A percentile compares a stretch with the other conserved stretches of the same genome.
Evolutionary conservation across 2,888 invertebrate species (phyloP).

Genomic region (Oligia fasciuncula): DNA sequence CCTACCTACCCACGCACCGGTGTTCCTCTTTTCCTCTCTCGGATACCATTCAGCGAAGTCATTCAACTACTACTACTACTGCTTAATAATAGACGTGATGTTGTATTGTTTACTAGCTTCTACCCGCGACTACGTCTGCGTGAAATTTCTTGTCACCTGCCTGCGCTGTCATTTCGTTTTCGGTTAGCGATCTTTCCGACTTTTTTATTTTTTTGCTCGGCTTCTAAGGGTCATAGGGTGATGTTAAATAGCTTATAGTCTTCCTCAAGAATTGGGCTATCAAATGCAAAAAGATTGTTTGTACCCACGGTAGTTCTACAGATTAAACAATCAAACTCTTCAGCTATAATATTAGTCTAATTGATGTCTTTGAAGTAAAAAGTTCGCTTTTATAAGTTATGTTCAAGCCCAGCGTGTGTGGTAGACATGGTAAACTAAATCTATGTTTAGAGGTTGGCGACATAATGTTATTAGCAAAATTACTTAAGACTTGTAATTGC

Average conservation of each 20-base stretch:
- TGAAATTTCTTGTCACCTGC: no score
- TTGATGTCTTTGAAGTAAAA: neutral
- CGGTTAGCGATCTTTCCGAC: neutral
- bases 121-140: neutral
- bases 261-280: neutral
- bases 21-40: no score
- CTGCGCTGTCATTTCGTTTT: neutral
- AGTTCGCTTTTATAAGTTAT: neutral
- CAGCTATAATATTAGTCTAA: neutral
- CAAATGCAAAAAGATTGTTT: neutral
- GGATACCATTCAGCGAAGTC: no score
- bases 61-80: no score
- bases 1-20: no score
- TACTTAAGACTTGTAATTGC: slow-evolving; percentile 52
- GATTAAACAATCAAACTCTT: neutral
- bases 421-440: neutral
- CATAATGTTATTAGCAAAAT: slow-evolving; percentile 47
- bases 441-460: slow-evolving; percentile 12
- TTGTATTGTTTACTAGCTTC: neutral
- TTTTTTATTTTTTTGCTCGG: neutral
- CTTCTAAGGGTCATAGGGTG: no score
- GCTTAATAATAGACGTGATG: neutral
- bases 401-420: slow-evolving; percentile 13
- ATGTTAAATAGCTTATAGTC: neutral
- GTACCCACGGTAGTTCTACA: neutral